These are phyloP conservation scores for Xyrichtys novacula DNA, from an alignment of 2,797 vertebrate genomes.

Conservation along the genomic window DNA sequence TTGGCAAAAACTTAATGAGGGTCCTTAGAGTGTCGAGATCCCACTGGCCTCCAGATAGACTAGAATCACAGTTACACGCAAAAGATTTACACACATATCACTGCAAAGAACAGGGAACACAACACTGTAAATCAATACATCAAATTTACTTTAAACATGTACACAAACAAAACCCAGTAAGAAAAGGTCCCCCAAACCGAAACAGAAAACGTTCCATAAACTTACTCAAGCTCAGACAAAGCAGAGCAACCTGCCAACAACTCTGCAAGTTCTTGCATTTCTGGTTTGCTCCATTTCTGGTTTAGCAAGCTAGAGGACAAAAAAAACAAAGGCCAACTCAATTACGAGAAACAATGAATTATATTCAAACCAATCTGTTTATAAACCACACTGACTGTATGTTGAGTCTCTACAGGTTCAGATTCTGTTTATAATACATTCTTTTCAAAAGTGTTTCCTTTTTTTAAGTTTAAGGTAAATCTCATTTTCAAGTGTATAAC, in stretches of 20 bases:
- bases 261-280: constrained; percentile 65
- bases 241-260: constrained; percentile 73
- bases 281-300: constrained; percentile 68
- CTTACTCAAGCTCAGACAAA: constrained; percentile 88
- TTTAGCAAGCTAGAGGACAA: constrained; percentile 66
- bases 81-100: background rate
- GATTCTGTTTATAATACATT: background rate
- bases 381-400: background rate
- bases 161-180: background rate
- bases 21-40: constrained; percentile 79
- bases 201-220: constrained; percentile 29
- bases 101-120: too few species aligned
- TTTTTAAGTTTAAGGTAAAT: background rate
- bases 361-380: background rate
- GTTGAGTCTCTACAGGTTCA: background rate
- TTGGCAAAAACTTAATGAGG: constrained; percentile 75
- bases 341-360: background rate
- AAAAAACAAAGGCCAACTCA: background rate
- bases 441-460: background rate
- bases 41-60: constrained; percentile 87
- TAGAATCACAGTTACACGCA: constrained; percentile 57
- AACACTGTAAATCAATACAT: background rate
- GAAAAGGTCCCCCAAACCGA: background rate
- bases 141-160: background rate
- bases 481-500: background rate